Conservation (phyloP, 2,797 vertebrate species). For the Arrhamphus sclerolepis region DNA sequence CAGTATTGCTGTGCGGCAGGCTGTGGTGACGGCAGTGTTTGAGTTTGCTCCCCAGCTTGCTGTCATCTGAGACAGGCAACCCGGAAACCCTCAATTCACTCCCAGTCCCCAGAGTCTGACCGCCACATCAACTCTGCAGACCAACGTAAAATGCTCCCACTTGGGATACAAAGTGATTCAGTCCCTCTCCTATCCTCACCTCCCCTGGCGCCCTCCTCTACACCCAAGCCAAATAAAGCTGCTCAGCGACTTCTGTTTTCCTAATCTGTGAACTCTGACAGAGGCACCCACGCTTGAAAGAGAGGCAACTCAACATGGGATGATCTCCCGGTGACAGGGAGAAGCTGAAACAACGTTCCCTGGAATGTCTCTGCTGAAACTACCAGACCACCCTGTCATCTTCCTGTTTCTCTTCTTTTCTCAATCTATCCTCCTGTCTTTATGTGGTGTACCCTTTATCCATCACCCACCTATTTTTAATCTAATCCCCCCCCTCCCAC, state of each 20-base stretch:
- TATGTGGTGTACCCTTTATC: conserved; percentile 5
- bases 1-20: conserved; percentile 68
- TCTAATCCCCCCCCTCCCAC: conserved; percentile 31
- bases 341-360: conserved; percentile 80
- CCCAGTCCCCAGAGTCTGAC: conserved; percentile 33
- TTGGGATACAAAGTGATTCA: conserved; percentile 69
- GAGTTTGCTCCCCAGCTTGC: neutral
- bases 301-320: conserved; percentile 74
- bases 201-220: conserved; percentile 51
- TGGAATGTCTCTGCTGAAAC: conserved; percentile 67
- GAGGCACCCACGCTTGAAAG: conserved; percentile 75
- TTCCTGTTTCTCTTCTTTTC: conserved; percentile 39
- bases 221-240: conserved; percentile 78
- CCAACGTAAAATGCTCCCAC: conserved; percentile 59
- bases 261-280: conserved; percentile 82
- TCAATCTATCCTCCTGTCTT: conserved; percentile 23
- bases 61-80: conserved; percentile 33
- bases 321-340: conserved; percentile 78
- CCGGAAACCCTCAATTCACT: conserved; percentile 34
- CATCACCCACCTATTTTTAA: conserved; percentile 35
- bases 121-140: conserved; percentile 32
- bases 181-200: conserved; percentile 60
- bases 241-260: conserved; percentile 80
- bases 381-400: conserved; percentile 68
- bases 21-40: conserved; percentile 6